Conservation (phyloP, 2,888 invertebrate species). For the Parthenolecanium corni region DNA sequence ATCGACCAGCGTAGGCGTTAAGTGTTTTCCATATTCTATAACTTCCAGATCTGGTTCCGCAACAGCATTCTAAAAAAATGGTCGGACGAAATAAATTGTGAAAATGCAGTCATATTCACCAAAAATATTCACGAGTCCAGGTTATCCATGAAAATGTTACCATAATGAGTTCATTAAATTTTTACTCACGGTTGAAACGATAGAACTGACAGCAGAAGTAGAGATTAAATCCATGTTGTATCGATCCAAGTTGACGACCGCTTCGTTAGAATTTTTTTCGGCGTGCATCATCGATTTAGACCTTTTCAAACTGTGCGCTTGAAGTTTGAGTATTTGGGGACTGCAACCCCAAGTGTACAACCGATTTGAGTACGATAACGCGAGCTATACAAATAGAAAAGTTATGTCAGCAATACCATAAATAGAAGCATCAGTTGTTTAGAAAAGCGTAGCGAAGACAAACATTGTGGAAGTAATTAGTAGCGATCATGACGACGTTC, state of each 20-base stretch:
- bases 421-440: constrained; percentile 17
- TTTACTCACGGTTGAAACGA: too few species aligned
- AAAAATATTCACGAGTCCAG: too few species aligned
- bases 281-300: constrained; percentile 34
- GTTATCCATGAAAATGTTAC: neutral
- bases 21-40: constrained; percentile 40
- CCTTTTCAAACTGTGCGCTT: constrained; percentile 51
- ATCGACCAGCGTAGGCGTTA: constrained; percentile 51
- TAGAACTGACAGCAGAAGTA: too few species aligned
- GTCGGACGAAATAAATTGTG: constrained; percentile 20
- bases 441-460: neutral
- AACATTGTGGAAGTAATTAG: constrained; percentile 67
- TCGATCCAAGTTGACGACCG: neutral
- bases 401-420: constrained; percentile 30
- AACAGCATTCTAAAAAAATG: too few species aligned
- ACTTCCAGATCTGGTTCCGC: too few species aligned
- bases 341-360: constrained; percentile 66
- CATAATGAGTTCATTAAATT: neutral
- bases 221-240: too few species aligned
- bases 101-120: constrained; percentile 2
- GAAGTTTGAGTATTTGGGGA: constrained; percentile 57
- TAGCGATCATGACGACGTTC: constrained; percentile 44
- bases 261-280: neutral
- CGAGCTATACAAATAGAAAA: constrained; percentile 44
- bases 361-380: constrained; percentile 51